Evolutionary conservation across 2,113 vertebrate genomes (phyloP).

Genomic region (Cyprinodon tularosa): DNA sequence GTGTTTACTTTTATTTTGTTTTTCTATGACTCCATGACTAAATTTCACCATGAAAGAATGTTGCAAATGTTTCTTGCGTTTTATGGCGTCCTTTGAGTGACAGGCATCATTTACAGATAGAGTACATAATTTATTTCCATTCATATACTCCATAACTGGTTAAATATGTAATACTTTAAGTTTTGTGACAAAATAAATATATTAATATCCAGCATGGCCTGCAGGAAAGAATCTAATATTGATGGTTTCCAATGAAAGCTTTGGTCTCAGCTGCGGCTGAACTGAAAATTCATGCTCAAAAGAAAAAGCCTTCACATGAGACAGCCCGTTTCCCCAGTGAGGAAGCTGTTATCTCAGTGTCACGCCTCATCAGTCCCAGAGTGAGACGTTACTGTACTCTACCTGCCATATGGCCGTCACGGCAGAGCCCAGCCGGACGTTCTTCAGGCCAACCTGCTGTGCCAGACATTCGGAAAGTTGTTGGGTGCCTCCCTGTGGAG

Average conservation of each 20-base stretch:
- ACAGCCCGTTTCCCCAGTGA: slow-evolving; percentile 51
- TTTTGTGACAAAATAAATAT: neutral
- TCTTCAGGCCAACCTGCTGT: slow-evolving; percentile 70
- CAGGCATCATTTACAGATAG: neutral
- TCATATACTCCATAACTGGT: neutral
- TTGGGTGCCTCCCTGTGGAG: slow-evolving; percentile 81
- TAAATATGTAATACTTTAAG: neutral
- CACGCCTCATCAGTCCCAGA: slow-evolving; percentile 61
- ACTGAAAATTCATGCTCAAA: slow-evolving; percentile 41
- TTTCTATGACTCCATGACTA: neutral
- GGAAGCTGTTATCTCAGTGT: slow-evolving; percentile 69
- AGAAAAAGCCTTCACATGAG: slow-evolving; percentile 51
- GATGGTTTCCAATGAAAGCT: neutral
- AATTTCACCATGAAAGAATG: neutral
- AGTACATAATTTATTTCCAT: neutral
- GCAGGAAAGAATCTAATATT: neutral
- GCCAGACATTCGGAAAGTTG: slow-evolving; percentile 77
- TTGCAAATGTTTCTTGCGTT: neutral
- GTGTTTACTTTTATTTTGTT: neutral
- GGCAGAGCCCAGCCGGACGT: slow-evolving; percentile 70
- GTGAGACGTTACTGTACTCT: slow-evolving; percentile 69
- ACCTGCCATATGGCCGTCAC: slow-evolving; percentile 82
- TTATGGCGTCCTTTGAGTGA: neutral
- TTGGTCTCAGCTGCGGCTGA: slow-evolving; percentile 44
- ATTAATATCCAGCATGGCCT: neutral